Percentiles rank a stretch among this genome's conserved stretches.
These are phyloP conservation scores for Phymorhynchus buccinoides DNA, from an alignment of 1,140 invertebrate species.

Conservation along the genomic window DNA sequence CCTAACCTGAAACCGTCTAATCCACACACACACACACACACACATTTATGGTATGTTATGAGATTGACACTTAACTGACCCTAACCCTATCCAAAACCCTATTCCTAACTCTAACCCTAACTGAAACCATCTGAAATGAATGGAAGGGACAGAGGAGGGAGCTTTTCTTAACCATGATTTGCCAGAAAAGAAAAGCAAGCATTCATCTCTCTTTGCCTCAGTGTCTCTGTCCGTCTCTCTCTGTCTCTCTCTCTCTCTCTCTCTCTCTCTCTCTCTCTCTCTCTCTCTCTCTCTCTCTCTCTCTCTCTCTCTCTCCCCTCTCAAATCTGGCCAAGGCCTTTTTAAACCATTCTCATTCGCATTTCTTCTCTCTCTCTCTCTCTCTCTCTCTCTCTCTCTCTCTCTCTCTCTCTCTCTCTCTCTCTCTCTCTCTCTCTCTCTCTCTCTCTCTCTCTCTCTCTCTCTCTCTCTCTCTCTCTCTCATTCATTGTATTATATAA, in stretches of 20 bases:
- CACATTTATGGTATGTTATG: too few species aligned
- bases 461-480: not conserved
- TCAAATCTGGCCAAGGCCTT: not conserved
- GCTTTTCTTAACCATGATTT: too few species aligned
- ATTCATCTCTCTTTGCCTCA: too few species aligned
- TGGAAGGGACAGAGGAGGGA: too few species aligned
- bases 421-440: not conserved
- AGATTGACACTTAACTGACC: too few species aligned
- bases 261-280: slow-evolving; percentile 12
- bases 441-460: not conserved
- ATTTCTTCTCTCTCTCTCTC: not conserved
- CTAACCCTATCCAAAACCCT: too few species aligned
- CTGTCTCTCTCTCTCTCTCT: not conserved
- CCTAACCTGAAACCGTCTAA: too few species aligned
- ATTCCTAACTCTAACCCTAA: too few species aligned
- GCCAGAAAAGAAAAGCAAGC: too few species aligned
- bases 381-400: not conserved
- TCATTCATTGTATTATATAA: too few species aligned
- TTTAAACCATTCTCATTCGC: not conserved
- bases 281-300: not conserved
- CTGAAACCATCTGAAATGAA: too few species aligned
- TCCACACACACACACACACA: too few species aligned
- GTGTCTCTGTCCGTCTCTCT: not conserved
- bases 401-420: not conserved
- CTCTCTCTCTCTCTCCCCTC: not conserved